These are phyloP conservation scores for Bergia sp. DNA, from an alignment of 92 coral and sea anemone species.

Conservation along the genomic window DNA sequence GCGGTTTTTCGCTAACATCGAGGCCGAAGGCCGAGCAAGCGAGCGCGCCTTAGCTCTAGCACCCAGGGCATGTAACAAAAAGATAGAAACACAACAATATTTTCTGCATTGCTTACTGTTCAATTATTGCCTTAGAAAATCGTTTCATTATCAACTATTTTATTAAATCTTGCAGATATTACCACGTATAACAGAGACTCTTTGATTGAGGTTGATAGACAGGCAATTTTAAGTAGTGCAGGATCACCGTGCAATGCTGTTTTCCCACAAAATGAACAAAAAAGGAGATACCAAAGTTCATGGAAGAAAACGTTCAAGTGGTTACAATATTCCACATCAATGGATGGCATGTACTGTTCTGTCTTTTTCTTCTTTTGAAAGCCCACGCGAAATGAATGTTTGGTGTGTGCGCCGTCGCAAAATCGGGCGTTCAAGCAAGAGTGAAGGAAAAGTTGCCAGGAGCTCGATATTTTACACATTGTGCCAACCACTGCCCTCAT, in stretches of 20 bases:
- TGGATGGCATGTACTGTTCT: constrained; percentile 42
- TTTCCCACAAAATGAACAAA: constrained; percentile 43
- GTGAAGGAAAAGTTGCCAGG: constrained; percentile 2
- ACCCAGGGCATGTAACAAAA: constrained; percentile 40
- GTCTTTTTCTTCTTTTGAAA: constrained; percentile 41
- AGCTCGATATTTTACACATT: constrained; percentile 35
- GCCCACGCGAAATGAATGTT: constrained; percentile 35
- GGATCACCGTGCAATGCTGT: constrained; percentile 33
- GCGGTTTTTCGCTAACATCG: constrained; percentile 26
- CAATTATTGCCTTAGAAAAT: constrained; percentile 15
- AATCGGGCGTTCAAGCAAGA: constrained; percentile 24
- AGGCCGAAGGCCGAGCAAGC: constrained; percentile 37
- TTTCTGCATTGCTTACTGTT: background rate
- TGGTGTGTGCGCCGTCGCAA: constrained; percentile 46
- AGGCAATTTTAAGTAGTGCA: constrained; percentile 37
- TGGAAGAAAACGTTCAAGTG: constrained; percentile 28
- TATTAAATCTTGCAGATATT: constrained; percentile 32
- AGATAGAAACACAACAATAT: constrained; percentile 21
- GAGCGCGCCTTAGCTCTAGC: background rate
- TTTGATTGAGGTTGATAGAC: constrained; percentile 33
- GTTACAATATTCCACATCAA: constrained; percentile 40
- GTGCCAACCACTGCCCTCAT: constrained; percentile 29
- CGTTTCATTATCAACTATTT: constrained; percentile 30
- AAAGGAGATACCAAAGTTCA: constrained; percentile 34
- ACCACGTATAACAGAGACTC: constrained; percentile 34